A percentile compares a stretch with the other conserved stretches of the same genome.
Evolutionary conservation across 2,888 invertebrate species (phyloP).

Genomic region (Blastobasis lacticolella): DNA sequence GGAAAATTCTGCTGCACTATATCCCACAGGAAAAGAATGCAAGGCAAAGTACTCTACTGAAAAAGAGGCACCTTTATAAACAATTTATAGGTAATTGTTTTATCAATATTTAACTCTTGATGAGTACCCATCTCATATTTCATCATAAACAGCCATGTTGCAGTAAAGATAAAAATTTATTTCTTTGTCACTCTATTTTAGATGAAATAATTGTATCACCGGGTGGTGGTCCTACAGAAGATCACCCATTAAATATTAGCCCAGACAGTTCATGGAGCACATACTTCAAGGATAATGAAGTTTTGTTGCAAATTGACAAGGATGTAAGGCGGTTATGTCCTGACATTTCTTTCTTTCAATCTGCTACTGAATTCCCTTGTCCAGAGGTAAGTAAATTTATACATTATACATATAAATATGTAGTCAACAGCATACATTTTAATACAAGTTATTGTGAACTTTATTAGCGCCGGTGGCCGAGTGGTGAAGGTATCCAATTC

Average conservation of each 20-base stretch:
- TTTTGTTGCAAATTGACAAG: slow-evolving; percentile 97
- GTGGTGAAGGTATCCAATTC: too few species aligned
- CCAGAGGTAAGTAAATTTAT: slow-evolving; percentile 67
- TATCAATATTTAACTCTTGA: too few species aligned
- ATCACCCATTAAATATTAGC: slow-evolving; percentile 95
- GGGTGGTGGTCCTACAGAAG: slow-evolving; percentile 75
- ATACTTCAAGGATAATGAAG: slow-evolving; percentile 98
- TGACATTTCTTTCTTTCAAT: slow-evolving; percentile 97
- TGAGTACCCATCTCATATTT: too few species aligned
- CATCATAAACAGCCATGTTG: too few species aligned
- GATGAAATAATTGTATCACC: slow-evolving; percentile 93
- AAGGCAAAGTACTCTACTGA: slow-evolving; percentile 80
- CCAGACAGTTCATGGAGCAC: slow-evolving; percentile 97
- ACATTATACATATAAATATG: background rate
- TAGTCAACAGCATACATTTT: background rate
- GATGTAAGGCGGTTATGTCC: slow-evolving; percentile 96
- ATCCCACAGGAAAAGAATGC: slow-evolving; percentile 79
- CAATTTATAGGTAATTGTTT: slow-evolving; percentile 81
- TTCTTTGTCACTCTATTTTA: slow-evolving; percentile 34
- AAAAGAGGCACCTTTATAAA: slow-evolving; percentile 86
- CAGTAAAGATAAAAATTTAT: background rate
- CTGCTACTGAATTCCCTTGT: slow-evolving; percentile 93
- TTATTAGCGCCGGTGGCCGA: too few species aligned
- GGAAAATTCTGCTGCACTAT: slow-evolving; percentile 92
- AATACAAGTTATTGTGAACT: too few species aligned